Conservation (phyloP, 2,888 invertebrate species). For the Lycaena phlaeas region DNA sequence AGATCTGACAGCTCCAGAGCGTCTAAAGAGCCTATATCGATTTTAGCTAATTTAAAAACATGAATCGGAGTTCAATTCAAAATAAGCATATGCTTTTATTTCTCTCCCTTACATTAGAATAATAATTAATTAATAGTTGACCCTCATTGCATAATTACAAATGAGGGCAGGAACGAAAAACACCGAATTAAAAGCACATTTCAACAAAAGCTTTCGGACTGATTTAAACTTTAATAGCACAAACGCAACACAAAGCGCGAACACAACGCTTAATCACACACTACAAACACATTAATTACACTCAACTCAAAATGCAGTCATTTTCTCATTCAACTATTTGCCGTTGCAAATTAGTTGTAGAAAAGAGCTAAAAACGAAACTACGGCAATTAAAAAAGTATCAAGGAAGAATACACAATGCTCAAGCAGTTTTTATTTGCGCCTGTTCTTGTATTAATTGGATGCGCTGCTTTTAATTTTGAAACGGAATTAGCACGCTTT, state of each 20-base stretch:
- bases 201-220: not conserved
- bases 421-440: not conserved
- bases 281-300: conserved; percentile 11
- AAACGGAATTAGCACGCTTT: too few relatives aligned
- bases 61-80: too few relatives aligned
- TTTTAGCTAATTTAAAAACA: too few relatives aligned
- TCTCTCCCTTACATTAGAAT: too few relatives aligned
- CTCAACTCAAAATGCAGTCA: conserved; percentile 10
- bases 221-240: not conserved
- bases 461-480: too few relatives aligned
- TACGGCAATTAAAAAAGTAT: conserved; percentile 20
- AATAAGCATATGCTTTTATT: too few relatives aligned
- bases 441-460: not conserved
- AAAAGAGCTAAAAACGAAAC: conserved; percentile 15
- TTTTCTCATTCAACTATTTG: conserved; percentile 18
- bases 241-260: not conserved
- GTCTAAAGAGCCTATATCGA: too few relatives aligned
- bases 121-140: too few relatives aligned
- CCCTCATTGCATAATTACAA: too few relatives aligned
- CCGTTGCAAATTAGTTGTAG: conserved; percentile 17
- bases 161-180: too few relatives aligned
- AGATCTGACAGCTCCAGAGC: too few relatives aligned
- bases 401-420: conserved; percentile 14
- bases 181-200: not conserved
- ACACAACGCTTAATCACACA: conserved; percentile 11